phyloP scores from a whole-genome alignment of 2,797 vertebrate species.

The Gobionotothen gibberifrons region DNA sequence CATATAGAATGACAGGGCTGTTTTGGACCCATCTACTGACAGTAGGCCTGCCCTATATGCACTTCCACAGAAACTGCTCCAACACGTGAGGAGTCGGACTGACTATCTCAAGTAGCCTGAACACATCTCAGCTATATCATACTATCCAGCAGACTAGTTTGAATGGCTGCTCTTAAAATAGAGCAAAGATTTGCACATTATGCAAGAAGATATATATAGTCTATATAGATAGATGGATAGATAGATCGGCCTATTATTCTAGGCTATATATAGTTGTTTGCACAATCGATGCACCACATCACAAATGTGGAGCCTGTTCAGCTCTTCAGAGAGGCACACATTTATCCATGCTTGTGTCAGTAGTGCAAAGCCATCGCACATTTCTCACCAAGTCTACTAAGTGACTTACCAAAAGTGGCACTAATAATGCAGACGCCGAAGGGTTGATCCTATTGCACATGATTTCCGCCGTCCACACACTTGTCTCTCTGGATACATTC shows the following conservation, averaged over 20 bases:
- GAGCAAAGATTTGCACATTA: neutral
- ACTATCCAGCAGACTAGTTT: conserved; percentile 24
- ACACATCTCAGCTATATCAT: conserved; percentile 32
- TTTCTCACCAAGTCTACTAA: conserved; percentile 47
- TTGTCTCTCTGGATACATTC: conserved; percentile 43
- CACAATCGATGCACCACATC: conserved; percentile 48
- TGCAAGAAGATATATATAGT: conserved; percentile 34
- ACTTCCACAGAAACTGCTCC: conserved; percentile 39
- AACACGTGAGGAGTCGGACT: conserved; percentile 39
- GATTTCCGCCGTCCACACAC: conserved; percentile 56
- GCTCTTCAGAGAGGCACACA: conserved; percentile 8
- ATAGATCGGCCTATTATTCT: conserved; percentile 41
- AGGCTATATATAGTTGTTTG: conserved; percentile 28
- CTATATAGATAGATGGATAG: conserved; percentile 56
- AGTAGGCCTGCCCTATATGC: conserved; percentile 8
- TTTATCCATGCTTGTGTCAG: conserved; percentile 36
- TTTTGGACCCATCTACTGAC: conserved; percentile 30
- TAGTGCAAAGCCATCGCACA: conserved; percentile 47
- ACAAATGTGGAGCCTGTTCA: conserved; percentile 16
- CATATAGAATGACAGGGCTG: conserved; percentile 21
- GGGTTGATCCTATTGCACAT: conserved; percentile 52
- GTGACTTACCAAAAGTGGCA: conserved; percentile 78
- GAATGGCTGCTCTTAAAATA: conserved; percentile 36
- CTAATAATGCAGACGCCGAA: conserved; percentile 55
- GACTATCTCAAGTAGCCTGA: conserved; percentile 39